Conservation (phyloP, 2,113 vertebrate species). For the Chloroceryle aenea region DNA sequence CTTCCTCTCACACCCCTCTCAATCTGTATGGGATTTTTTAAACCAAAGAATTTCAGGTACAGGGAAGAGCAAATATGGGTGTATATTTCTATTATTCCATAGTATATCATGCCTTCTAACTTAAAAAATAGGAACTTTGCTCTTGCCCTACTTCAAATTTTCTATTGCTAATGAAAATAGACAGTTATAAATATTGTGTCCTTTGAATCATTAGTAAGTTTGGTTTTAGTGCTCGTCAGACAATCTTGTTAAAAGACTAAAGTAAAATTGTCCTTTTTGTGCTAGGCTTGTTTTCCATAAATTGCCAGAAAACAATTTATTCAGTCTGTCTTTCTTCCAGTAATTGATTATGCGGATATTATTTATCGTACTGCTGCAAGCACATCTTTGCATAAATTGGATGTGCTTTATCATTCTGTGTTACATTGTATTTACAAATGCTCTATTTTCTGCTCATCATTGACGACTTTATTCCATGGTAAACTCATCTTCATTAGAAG, state of each 20-base stretch:
- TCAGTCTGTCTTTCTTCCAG: constrained; percentile 64
- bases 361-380: constrained; percentile 71
- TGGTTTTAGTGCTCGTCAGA: constrained; percentile 50
- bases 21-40: neutral
- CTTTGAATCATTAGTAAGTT: constrained; percentile 62
- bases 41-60: neutral
- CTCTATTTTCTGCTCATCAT: constrained; percentile 71
- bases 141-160: neutral
- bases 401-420: constrained; percentile 67
- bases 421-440: constrained; percentile 72
- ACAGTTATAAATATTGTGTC: neutral
- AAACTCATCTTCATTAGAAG: constrained; percentile 72
- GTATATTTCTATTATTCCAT: neutral
- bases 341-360: constrained; percentile 75
- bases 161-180: constrained; percentile 10
- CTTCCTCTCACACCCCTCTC: neutral
- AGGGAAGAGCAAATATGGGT: neutral
- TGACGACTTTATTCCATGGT: constrained; percentile 66
- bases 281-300: constrained; percentile 60
- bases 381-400: constrained; percentile 72
- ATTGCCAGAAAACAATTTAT: constrained; percentile 70
- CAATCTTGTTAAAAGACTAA: constrained; percentile 53
- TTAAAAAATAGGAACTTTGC: neutral
- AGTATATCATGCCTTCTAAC: neutral
- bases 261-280: constrained; percentile 58